These are phyloP conservation scores for Dipodomys spectabilis DNA, from an alignment of 2,113 vertebrate genomes.

Conservation along the genomic window DNA sequence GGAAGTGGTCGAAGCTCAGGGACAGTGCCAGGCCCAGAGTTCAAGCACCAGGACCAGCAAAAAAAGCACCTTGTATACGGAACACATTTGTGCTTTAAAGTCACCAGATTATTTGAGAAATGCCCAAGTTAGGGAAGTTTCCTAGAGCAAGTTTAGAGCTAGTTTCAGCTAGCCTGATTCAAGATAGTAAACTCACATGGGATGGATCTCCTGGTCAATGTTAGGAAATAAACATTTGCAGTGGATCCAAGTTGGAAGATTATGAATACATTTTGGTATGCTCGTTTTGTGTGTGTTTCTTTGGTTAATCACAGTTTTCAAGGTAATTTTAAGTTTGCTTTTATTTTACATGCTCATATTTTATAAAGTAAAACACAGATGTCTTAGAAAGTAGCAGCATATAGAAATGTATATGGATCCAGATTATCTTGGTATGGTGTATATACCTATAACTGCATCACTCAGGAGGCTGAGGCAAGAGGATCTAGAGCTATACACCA, in stretches of 20 bases:
- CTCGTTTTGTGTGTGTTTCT: not conserved
- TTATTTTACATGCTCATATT: slow-evolving; percentile 33
- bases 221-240: slow-evolving; percentile 36
- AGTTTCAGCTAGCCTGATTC: not conserved
- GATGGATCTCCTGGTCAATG: not conserved
- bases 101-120: slow-evolving; percentile 47
- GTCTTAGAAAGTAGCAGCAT: not conserved
- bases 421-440: not conserved
- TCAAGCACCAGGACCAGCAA: too few species aligned
- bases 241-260: not conserved
- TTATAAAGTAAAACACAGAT: not conserved
- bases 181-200: not conserved
- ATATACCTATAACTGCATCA: not conserved
- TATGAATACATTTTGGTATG: not conserved
- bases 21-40: too few species aligned
- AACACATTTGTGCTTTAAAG: not conserved
- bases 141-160: not conserved
- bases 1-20: too few species aligned
- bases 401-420: slow-evolving; percentile 30
- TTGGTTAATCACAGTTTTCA: slow-evolving; percentile 29
- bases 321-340: slow-evolving; percentile 51
- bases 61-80: not conserved
- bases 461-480: not conserved
- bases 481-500: not conserved
- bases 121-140: not conserved